Evolutionary conservation across 2,888 invertebrate genomes (phyloP).

Genomic region (Mesopsocus fuscifrons): DNA sequence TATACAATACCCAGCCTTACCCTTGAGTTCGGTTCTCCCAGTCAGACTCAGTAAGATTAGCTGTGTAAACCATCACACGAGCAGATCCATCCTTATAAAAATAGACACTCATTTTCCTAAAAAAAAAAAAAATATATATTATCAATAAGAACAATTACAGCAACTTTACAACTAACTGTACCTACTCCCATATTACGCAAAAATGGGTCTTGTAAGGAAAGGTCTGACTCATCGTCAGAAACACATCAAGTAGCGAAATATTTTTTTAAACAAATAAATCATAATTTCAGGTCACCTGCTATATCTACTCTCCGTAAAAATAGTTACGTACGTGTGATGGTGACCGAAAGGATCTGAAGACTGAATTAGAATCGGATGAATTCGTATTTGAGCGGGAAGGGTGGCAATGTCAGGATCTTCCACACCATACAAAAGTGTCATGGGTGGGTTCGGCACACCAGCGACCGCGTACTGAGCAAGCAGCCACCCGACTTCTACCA

Average conservation of each 20-base stretch:
- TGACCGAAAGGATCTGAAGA: conserved; percentile 66
- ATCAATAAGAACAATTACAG: too few species aligned
- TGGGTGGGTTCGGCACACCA: conserved; percentile 31
- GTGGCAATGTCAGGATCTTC: conserved; percentile 40
- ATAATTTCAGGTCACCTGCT: too few species aligned
- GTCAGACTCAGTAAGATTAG: conserved; percentile 78
- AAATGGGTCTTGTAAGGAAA: too few species aligned
- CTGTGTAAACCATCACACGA: conserved; percentile 74
- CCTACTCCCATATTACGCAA: too few species aligned
- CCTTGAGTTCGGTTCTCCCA: conserved; percentile 93
- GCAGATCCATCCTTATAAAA: conserved; percentile 65
- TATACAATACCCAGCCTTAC: too few species aligned
- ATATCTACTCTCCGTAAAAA: too few species aligned
- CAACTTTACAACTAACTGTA: too few species aligned
- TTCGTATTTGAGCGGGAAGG: conserved; percentile 34
- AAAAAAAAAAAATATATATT: conserved; percentile 18
- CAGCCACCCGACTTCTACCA: conserved; percentile 82
- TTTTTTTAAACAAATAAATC: too few species aligned
- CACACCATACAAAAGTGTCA: conserved; percentile 61
- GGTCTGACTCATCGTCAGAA: too few species aligned
- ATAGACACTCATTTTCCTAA: conserved; percentile 71
- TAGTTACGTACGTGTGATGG: conserved; percentile 78
- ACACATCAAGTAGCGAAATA: too few species aligned
- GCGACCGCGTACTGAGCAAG: conserved; percentile 66
- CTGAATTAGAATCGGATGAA: conserved; percentile 38